Evolutionary conservation across 2,113 vertebrate species (phyloP).

Genomic region (Perca schrenkii): DNA sequence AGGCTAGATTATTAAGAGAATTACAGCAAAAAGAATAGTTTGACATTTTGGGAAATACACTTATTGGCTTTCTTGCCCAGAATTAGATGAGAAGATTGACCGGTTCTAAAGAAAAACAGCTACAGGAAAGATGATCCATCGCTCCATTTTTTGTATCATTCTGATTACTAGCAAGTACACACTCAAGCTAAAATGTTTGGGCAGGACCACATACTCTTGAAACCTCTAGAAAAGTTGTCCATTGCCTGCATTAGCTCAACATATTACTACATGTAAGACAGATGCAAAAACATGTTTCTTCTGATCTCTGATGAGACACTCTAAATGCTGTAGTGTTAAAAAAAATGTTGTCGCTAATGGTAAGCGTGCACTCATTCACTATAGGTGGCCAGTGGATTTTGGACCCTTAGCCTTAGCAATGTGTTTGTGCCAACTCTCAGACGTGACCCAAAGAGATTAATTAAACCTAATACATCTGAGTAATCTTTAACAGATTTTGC

Average conservation of each 20-base stretch:
- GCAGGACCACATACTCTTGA: not conserved
- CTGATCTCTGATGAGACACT: not conserved
- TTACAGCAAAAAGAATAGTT: not conserved
- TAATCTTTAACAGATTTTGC: slow-evolving; percentile 66
- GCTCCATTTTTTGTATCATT: not conserved
- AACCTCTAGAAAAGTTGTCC: not conserved
- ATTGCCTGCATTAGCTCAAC: not conserved
- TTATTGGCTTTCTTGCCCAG: no score
- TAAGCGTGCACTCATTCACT: not conserved
- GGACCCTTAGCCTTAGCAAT: not conserved
- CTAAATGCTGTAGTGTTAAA: not conserved
- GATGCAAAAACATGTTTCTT: not conserved
- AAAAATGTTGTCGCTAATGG: not conserved
- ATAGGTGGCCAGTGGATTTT: slow-evolving; percentile 24
- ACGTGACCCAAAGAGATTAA: slow-evolving; percentile 65
- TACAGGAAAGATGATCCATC: not conserved
- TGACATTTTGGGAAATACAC: no score
- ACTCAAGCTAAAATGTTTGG: not conserved
- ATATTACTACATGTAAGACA: not conserved
- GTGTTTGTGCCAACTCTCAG: slow-evolving; percentile 47
- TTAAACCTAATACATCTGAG: slow-evolving; percentile 63
- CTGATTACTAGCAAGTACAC: not conserved
- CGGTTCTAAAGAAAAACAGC: no score
- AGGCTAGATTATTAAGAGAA: not conserved
- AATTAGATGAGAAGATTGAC: no score